A percentile compares a stretch with the other conserved stretches of the same genome.
phyloP scores from a whole-genome alignment of 2,888 invertebrate species.

The Callyntrura sp. region DNA sequence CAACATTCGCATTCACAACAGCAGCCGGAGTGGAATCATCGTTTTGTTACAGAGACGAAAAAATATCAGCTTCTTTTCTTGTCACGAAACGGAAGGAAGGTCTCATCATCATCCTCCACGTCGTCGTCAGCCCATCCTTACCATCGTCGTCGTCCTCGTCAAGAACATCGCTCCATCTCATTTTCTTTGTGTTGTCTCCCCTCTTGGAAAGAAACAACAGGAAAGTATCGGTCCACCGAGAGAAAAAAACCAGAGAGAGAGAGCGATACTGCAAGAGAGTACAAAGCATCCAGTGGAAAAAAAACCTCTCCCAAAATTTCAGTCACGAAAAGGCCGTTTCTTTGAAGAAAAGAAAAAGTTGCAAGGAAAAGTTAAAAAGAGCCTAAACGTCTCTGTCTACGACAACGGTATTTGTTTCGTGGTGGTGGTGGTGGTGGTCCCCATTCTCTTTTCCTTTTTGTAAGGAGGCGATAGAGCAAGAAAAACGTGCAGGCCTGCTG shows the following conservation, averaged over 20 bases:
- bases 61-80: no score
- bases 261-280: conserved; percentile 7
- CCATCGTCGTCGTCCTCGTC: no score
- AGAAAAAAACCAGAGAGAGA: background rate
- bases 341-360: conserved; percentile 30
- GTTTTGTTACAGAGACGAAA: no score
- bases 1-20: no score
- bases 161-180: conserved; percentile 6
- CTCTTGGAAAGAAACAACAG: conserved; percentile 14
- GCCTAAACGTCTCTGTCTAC: background rate
- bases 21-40: no score
- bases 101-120: conserved; percentile 28
- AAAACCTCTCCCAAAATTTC: conserved; percentile 58
- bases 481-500: background rate
- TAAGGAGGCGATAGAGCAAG: no score
- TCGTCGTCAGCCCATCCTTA: no score
- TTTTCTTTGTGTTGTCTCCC: background rate
- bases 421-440: conserved; percentile 6
- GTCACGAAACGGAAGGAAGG: conserved; percentile 60
- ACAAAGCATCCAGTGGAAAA: no score
- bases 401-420: conserved; percentile 19
- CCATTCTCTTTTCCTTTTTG: background rate
- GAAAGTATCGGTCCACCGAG: conserved; percentile 42
- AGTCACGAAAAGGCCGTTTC: conserved; percentile 66
- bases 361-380: conserved; percentile 24